Evolutionary conservation across 2,797 vertebrate species (phyloP).

Genomic region (Sphenopsis melanotis): DNA sequence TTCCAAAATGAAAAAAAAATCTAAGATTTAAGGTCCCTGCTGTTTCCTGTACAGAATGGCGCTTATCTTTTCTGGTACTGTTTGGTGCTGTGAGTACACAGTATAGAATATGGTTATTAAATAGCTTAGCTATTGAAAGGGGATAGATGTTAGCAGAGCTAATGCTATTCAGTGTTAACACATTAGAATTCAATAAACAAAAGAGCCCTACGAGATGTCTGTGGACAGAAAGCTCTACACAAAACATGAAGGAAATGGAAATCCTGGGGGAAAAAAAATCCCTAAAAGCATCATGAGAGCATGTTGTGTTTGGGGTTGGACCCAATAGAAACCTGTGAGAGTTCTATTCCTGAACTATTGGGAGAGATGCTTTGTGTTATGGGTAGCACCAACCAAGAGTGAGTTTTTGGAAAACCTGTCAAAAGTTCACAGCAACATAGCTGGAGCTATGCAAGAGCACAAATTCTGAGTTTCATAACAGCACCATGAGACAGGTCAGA

Average conservation of each 20-base stretch:
- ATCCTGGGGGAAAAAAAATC: background rate
- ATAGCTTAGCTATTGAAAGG: background rate
- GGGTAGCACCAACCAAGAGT: background rate
- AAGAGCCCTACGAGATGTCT: background rate
- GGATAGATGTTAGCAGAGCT: background rate
- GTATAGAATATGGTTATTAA: background rate
- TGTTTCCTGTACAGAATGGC: background rate
- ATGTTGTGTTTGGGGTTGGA: background rate
- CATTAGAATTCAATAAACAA: background rate
- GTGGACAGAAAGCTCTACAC: background rate
- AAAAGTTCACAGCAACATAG: background rate
- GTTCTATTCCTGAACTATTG: background rate
- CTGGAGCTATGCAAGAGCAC: background rate
- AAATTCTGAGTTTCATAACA: background rate
- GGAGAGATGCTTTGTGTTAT: background rate
- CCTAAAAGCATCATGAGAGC: background rate
- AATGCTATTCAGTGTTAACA: background rate
- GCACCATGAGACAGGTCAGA: background rate
- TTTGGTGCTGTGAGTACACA: background rate
- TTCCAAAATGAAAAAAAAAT: background rate
- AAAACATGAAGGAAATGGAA: background rate
- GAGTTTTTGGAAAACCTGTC: background rate
- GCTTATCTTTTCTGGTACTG: background rate
- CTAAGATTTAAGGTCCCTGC: background rate
- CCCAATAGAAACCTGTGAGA: background rate